Percentiles rank a stretch among this genome's conserved stretches.
These are phyloP conservation scores for Bellardia bayeri DNA, from an alignment of 2,888 invertebrate genomes.

Conservation along the genomic window DNA sequence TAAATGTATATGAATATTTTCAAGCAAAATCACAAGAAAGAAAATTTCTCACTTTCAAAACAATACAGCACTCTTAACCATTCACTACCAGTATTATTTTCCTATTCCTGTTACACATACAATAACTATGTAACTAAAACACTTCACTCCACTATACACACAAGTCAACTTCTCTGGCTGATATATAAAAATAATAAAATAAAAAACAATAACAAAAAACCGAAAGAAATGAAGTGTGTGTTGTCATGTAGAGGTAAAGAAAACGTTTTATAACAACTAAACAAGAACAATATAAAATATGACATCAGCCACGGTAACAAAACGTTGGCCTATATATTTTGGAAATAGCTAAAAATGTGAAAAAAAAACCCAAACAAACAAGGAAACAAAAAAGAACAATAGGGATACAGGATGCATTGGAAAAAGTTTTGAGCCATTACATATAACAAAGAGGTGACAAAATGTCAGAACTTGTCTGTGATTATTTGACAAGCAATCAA, in stretches of 20 bases:
- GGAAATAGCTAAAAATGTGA: neutral
- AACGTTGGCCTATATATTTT: conserved; percentile 46
- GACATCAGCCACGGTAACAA: conserved; percentile 20
- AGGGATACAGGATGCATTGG: neutral
- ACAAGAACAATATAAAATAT: conserved; percentile 38
- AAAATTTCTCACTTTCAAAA: conserved; percentile 2
- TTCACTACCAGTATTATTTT: conserved; percentile 38
- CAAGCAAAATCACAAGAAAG: conserved; percentile 3
- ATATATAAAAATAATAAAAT: neutral
- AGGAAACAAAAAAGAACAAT: neutral
- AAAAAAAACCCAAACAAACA: neutral
- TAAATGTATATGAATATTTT: neutral
- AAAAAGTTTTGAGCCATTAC: conserved; percentile 11
- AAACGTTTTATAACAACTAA: conserved; percentile 52
- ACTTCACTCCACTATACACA: neutral
- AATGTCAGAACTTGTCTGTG: conserved; percentile 46
- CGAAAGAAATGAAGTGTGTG: conserved; percentile 59
- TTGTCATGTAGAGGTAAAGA: conserved; percentile 59
- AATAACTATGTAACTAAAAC: neutral
- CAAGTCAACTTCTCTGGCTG: conserved; percentile 36
- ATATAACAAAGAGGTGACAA: conserved; percentile 44
- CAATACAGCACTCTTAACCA: conserved; percentile 47
- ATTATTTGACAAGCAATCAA: conserved; percentile 46
- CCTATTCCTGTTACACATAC: conserved; percentile 3
- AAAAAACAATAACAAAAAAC: conserved; percentile 53